Conservation (phyloP, 2,888 invertebrate species). For the Brachynemurus nebulosus region DNA sequence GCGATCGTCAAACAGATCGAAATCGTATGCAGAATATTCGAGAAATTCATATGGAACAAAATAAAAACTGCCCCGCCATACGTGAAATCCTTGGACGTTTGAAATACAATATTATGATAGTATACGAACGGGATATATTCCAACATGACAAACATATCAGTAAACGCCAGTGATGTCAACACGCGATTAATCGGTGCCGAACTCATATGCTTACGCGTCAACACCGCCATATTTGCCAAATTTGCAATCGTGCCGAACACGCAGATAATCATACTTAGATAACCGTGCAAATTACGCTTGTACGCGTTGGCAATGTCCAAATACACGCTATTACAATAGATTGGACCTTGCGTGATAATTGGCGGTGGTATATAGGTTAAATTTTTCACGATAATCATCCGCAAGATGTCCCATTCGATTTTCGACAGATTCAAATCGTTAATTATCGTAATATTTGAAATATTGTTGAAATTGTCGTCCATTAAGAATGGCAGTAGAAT, state of each 20-base stretch:
- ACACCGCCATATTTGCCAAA: constrained; percentile 70
- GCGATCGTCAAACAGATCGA: constrained; percentile 70
- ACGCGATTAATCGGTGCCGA: constrained; percentile 77
- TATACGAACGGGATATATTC: constrained; percentile 67
- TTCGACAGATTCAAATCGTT: too few relatives aligned
- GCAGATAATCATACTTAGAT: constrained; percentile 70
- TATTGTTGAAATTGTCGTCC: too few relatives aligned
- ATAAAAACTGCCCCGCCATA: constrained; percentile 61
- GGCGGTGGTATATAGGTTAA: too few relatives aligned
- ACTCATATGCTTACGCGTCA: constrained; percentile 69
- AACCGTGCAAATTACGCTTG: constrained; percentile 58
- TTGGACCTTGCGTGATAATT: too few relatives aligned
- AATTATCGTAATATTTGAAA: too few relatives aligned
- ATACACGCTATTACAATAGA: constrained; percentile 44
- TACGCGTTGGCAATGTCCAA: constrained; percentile 47
- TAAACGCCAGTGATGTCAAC: constrained; percentile 70
- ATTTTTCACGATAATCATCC: too few relatives aligned
- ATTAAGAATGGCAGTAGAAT: too few relatives aligned
- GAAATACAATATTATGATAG: constrained; percentile 49
- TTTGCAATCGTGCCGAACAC: constrained; percentile 79
- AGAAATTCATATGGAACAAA: constrained; percentile 68
- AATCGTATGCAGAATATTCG: constrained; percentile 67
- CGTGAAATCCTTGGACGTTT: constrained; percentile 49
- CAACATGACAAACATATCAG: constrained; percentile 81
- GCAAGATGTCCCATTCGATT: too few relatives aligned